Evolutionary conservation across 2,797 vertebrate species (phyloP), one percentile per base, ranked within the genome.

Genomic region (Alca torda): DNA sequence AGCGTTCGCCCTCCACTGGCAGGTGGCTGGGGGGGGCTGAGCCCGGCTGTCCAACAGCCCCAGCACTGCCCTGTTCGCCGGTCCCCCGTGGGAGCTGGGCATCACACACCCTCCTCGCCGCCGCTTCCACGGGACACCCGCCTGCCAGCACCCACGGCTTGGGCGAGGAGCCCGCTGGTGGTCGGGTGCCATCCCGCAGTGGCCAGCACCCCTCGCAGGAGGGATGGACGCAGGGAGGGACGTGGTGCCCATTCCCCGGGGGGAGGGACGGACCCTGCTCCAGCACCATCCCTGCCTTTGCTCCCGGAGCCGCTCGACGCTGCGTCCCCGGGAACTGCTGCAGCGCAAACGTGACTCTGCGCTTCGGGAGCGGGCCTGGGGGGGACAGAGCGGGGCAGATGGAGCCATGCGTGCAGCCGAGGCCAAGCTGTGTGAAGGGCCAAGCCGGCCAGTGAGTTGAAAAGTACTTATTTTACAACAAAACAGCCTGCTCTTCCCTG

Each of bases 41-140:
- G 88, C 90, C 92, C 85, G 85, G 85, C 85, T 82, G 85, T 73
- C 92, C 69, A 83, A 87, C 6, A 14, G 56, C 78, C 80, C 61
- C 59, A 41, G 65, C 86, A 70, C 12, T 0, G 4, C 54, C 24
- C 51, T 1, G 2, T 54, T 84, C 0, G 2, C 76, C 10, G 53
- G 73, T 67, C 46, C 30, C 73, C 7, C 64, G 25, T 37, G n/a
- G 73, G 57, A 89, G 18, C 88, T 75, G 46, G 4, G 50, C 13
- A 5, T 67, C 73, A 20, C 80, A 75, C 35, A 57, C 67, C 54
- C 51, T 79, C 67, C 81, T 89, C 11, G 4, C 63, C 8, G 9
- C 4, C 3, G 16, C 69, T 84, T 92, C 84, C 67, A 45, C 0
- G 1, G 81, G 89, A 88, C 43, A 54, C 41, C 50, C 11, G 7